Conservation (phyloP, 2,797 vertebrate species). For the Manis pentadactyla region DNA sequence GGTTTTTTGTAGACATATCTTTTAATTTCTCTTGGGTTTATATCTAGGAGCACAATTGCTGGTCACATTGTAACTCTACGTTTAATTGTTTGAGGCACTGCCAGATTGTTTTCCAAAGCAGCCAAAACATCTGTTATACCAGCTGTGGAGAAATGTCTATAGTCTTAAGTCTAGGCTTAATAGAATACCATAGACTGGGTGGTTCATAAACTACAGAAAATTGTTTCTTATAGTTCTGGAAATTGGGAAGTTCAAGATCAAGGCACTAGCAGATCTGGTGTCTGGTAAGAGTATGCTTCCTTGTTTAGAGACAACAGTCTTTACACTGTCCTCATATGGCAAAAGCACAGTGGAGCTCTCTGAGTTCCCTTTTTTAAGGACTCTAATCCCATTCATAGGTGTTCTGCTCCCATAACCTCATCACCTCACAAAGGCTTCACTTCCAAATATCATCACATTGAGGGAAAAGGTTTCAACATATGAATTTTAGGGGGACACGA, state of each 20-base stretch:
- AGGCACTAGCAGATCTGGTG: not conserved
- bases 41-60: not conserved
- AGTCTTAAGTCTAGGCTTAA: not conserved
- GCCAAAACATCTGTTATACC: not conserved
- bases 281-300: not conserved
- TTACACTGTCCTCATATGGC: not conserved
- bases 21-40: not conserved
- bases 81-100: not conserved
- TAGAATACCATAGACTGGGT: not conserved
- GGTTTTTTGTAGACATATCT: not conserved
- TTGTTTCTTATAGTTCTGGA: not conserved
- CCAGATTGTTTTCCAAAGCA: not conserved
- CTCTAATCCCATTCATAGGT: not conserved
- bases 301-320: not conserved
- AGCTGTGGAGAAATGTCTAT: slow-evolving; percentile 27
- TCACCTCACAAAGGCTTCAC: not conserved
- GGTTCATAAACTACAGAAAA: not conserved
- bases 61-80: not conserved
- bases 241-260: not conserved
- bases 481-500: not conserved
- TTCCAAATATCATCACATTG: not conserved
- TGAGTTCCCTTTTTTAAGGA: not conserved
- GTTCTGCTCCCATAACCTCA: not conserved
- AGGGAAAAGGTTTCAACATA: not conserved
- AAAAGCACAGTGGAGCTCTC: not conserved